Percentiles rank a stretch among this genome's conserved stretches.
These are phyloP conservation scores for Cheilosia pagana DNA, from an alignment of 2,888 invertebrate genomes.

Conservation along the genomic window DNA sequence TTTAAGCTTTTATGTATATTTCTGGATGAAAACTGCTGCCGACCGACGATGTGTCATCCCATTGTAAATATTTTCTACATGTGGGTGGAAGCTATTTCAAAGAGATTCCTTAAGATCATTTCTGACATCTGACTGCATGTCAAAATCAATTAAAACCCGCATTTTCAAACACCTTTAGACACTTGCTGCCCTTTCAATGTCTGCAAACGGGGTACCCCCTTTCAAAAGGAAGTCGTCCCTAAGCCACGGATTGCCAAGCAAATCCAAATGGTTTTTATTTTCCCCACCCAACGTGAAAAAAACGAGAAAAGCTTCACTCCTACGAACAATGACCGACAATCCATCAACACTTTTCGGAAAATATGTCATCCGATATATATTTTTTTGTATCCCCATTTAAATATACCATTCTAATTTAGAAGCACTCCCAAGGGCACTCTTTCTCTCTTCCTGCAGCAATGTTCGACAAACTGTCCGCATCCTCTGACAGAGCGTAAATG, in stretches of 20 bases:
- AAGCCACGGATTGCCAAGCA: constrained; percentile 24
- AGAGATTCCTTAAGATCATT: too few relatives aligned
- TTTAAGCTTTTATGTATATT: too few relatives aligned
- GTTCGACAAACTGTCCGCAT: constrained; percentile 57
- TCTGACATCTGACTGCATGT: too few relatives aligned
- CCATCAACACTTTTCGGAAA: constrained; percentile 65
- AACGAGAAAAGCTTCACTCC: neutral
- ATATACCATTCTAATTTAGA: constrained; percentile 63
- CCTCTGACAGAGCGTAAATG: constrained; percentile 12
- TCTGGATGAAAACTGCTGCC: too few relatives aligned
- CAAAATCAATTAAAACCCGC: too few relatives aligned
- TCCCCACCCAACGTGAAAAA: neutral
- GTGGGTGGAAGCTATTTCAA: too few relatives aligned
- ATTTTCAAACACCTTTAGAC: constrained; percentile 1
- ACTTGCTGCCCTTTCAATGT: constrained; percentile 20
- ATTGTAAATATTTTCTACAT: too few relatives aligned
- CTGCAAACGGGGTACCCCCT: neutral
- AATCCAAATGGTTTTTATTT: constrained; percentile 33
- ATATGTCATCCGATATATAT: constrained; percentile 59
- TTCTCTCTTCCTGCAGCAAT: constrained; percentile 36
- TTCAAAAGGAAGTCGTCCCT: neutral
- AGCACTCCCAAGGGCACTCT: constrained; percentile 63
- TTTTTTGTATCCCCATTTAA: constrained; percentile 43
- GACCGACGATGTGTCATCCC: too few relatives aligned
- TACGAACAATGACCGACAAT: constrained; percentile 47